Percentiles rank a stretch among this genome's conserved stretches.
These are phyloP conservation scores for Trididemnum clinides DNA, from an alignment of 23 tunicate genomes.

Conservation along the genomic window DNA sequence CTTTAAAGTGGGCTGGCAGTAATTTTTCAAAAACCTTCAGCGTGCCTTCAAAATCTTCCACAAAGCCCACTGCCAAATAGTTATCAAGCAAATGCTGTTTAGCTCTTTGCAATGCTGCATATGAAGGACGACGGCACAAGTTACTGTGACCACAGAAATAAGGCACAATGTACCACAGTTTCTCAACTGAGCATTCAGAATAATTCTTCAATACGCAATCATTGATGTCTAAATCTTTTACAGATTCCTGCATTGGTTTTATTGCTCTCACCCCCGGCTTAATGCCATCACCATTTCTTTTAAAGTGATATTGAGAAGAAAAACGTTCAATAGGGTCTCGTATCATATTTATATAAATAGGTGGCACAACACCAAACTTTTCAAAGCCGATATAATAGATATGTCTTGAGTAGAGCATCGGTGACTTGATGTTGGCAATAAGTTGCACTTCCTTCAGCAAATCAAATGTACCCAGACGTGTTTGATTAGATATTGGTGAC, in stretches of 20 bases:
- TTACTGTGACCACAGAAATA: constrained; percentile 93
- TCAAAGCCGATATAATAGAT: constrained; percentile 73
- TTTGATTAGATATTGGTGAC: constrained; percentile 61
- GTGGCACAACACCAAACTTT: constrained; percentile 62
- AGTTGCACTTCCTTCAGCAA: constrained; percentile 41
- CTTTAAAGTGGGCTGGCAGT: constrained; percentile 70
- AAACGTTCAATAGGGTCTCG: constrained; percentile 96
- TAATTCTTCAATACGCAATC: constrained; percentile 76
- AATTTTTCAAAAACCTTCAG: constrained; percentile 77
- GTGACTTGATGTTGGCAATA: constrained; percentile 45
- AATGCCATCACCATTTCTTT: constrained; percentile 64
- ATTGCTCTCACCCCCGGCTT: constrained; percentile 27
- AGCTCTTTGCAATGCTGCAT: constrained; percentile 70
- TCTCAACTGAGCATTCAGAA: constrained; percentile 52
- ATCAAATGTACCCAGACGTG: constrained; percentile 42
- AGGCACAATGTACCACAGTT: constrained; percentile 88
- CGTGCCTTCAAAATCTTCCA: constrained; percentile 89
- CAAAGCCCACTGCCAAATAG: constrained; percentile 77
- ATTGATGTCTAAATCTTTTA: constrained; percentile 67
- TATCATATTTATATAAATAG: constrained; percentile 87
- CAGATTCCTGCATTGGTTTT: constrained; percentile 32
- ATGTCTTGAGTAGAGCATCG: constrained; percentile 85
- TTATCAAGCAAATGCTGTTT: constrained; percentile 72
- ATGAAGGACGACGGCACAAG: constrained; percentile 60
- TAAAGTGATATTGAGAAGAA: constrained; percentile 81